Evolutionary conservation across 2,797 vertebrate genomes (phyloP).

Genomic region (Halcyon leucocephala): DNA sequence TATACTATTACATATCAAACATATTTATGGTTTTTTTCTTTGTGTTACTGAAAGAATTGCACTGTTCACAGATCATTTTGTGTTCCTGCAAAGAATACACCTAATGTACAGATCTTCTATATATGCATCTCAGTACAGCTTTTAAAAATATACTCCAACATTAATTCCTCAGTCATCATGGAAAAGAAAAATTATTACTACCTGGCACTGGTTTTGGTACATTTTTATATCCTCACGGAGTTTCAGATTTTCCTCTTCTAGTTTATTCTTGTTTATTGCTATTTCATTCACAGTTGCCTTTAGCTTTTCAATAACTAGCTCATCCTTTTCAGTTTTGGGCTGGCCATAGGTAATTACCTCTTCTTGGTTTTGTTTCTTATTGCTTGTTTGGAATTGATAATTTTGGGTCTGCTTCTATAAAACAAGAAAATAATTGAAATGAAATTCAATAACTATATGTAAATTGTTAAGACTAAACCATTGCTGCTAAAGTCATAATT

Average conservation of each 20-base stretch:
- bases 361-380: conserved; percentile 48
- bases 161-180: neutral
- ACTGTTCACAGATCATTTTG: neutral
- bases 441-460: neutral
- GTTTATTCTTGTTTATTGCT: conserved; percentile 71
- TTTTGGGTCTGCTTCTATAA: conserved; percentile 75
- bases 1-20: neutral
- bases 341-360: conserved; percentile 30
- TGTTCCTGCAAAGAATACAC: neutral
- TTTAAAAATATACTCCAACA: neutral
- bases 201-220: conserved; percentile 80
- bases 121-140: neutral
- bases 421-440: conserved; percentile 24
- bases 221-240: conserved; percentile 76
- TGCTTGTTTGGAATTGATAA: conserved; percentile 67
- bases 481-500: neutral
- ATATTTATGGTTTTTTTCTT: neutral
- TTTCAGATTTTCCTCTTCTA: conserved; percentile 80
- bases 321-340: conserved; percentile 42
- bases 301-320: conserved; percentile 75
- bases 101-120: neutral
- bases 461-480: neutral
- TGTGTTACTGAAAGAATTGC: neutral
- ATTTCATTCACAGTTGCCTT: conserved; percentile 78
- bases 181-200: conserved; percentile 28